Base-by-base conservation (phyloP, 2,113 vertebrate species). In the Tragulus kanchil region DNA sequence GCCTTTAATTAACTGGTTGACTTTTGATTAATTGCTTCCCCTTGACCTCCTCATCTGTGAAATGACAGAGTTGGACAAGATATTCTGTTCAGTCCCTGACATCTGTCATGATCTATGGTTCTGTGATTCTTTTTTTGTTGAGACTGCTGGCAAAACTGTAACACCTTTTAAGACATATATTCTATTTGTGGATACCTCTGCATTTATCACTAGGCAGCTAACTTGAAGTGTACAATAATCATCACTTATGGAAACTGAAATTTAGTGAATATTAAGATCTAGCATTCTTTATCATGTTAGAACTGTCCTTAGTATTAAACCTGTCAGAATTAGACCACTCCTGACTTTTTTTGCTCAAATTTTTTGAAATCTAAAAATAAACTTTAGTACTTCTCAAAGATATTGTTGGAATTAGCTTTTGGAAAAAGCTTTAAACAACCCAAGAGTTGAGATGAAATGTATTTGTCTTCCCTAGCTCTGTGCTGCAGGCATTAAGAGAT, bases 371-470 rank as follows among this genome's bases (percentile, higher is more conserved):
- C 15, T 89, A 78, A 93, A 82, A 26, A 36, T 59, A 42, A 25
- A 75, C 36, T 89, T 52, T n/a, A 62, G 52, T 67, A 52, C 25
- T 17, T 88, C 88, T 93, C 85, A 96, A 65, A 90, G 17, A 48
- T 93, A 89, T 26, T 84, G 36, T 85, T 92, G 85, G 28, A 88
- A 88, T 91, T 56, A 95, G 64, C 92, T 91, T 83, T 90, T 59
- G 58, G 91, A 71, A 28, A 71, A 95, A 94, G 13, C 28, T 83
- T 61, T 93, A 48, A 77, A 77, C 59, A 95, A 28, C 65, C 42
- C 12, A 28, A 92, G 62, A 94, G 78, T 52, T 79, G 45, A 85
- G 23, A 26, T 81, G 73, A 83, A 92, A 56, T 69, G n/a, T 17
- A 3, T 58, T 78, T 93, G 59, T 77, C 15, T 96, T 90, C 48